Percentiles rank a stretch among this genome's conserved stretches.
These are phyloP conservation scores for Narcine bancroftii DNA, from an alignment of 2,113 vertebrate species.

Conservation along the genomic window DNA sequence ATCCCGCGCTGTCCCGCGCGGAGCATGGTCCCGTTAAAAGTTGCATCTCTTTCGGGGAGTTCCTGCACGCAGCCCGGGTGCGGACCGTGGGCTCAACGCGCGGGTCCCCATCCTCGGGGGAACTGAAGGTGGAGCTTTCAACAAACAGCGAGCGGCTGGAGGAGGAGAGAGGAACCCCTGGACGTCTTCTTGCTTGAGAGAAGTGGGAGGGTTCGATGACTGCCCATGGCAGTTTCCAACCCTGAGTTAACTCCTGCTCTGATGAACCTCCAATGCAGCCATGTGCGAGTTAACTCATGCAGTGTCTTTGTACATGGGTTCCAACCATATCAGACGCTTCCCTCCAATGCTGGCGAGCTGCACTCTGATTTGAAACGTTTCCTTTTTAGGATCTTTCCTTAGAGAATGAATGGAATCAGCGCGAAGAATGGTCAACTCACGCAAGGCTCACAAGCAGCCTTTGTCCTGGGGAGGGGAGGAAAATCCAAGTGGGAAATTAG, in stretches of 20 bases:
- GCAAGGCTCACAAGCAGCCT: not conserved
- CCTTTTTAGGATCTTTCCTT: not conserved
- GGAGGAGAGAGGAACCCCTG: constrained; percentile 52
- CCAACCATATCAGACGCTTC: not conserved
- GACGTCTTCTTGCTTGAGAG: constrained; percentile 50
- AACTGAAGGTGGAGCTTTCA: constrained; percentile 31
- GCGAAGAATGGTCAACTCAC: not conserved
- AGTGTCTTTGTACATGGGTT: not conserved
- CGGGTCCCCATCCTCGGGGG: constrained; percentile 13
- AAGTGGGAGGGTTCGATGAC: constrained; percentile 33
- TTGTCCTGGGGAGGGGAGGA: not conserved
- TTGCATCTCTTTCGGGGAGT: constrained; percentile 45
- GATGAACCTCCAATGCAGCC: not conserved
- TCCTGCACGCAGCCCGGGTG: constrained; percentile 45
- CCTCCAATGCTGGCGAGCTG: not conserved
- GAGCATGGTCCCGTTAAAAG: constrained; percentile 69
- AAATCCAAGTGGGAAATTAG: not conserved
- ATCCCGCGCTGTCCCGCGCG: constrained; percentile 60
- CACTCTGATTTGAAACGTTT: not conserved
- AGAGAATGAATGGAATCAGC: not conserved
- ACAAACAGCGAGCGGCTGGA: constrained; percentile 41
- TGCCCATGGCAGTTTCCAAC: constrained; percentile 26
- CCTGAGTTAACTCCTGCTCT: not conserved
- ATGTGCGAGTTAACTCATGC: constrained; percentile 4
- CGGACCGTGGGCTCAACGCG: constrained; percentile 10